Evolutionary conservation across 2,797 vertebrate genomes (phyloP).

Genomic region (Nyctalus aviator): DNA sequence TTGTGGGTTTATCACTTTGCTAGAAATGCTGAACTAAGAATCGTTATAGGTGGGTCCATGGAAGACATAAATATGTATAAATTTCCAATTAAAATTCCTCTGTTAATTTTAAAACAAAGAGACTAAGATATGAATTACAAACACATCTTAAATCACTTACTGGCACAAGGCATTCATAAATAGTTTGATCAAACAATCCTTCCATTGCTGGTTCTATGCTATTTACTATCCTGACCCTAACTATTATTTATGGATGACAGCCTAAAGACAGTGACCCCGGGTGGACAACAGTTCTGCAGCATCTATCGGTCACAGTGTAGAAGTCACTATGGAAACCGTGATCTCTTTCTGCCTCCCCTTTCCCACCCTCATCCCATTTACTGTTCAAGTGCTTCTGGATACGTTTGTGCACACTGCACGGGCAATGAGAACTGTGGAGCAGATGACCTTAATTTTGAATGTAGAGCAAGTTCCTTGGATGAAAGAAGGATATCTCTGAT

Average conservation of each 20-base stretch:
- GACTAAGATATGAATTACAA: not conserved
- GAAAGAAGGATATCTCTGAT: not conserved
- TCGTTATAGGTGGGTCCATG: not conserved
- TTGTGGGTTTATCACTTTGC: not conserved
- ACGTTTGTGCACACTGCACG: not conserved
- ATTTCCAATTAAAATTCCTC: not conserved
- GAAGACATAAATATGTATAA: not conserved
- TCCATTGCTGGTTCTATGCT: not conserved
- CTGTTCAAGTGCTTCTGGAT: not conserved
- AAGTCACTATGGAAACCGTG: not conserved
- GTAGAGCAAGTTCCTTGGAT: not conserved
- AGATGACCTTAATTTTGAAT: constrained; percentile 41
- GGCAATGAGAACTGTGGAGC: not conserved
- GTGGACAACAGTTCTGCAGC: not conserved
- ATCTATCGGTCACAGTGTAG: constrained; percentile 1
- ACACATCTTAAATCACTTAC: not conserved
- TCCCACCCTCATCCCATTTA: not conserved
- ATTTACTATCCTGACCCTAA: not conserved
- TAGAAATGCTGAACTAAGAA: not conserved
- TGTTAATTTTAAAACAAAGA: not conserved
- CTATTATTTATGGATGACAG: constrained; percentile 12
- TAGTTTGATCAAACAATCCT: not conserved
- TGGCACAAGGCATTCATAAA: not conserved
- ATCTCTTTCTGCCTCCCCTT: not conserved
- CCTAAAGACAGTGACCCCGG: not conserved